These are phyloP conservation scores for Stichodactyla mertensii DNA, from an alignment of 64 coral and sea anemone genomes.

Conservation along the genomic window DNA sequence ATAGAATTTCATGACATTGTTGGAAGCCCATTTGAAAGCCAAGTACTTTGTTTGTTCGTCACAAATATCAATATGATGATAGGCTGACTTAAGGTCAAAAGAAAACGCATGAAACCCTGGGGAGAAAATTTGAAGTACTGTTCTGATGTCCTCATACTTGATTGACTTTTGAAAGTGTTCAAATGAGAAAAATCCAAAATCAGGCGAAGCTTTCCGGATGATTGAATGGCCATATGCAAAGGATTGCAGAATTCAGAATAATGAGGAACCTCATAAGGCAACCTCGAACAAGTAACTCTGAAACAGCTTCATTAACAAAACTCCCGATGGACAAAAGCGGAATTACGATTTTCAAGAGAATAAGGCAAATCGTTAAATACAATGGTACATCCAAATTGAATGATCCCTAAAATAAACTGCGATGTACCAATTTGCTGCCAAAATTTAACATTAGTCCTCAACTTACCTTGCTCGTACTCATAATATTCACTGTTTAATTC, in stretches of 20 bases:
- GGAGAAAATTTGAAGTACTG: neutral
- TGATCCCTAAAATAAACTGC: slow-evolving; percentile 37
- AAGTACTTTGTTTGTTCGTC: slow-evolving; percentile 10
- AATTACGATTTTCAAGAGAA: slow-evolving; percentile 51
- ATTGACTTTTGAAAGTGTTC: slow-evolving; percentile 46
- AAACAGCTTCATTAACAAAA: slow-evolving; percentile 46
- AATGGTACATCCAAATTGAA: slow-evolving; percentile 48
- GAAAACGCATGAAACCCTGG: neutral
- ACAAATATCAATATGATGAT: slow-evolving; percentile 24
- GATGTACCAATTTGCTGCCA: slow-evolving; percentile 7
- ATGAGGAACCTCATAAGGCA: slow-evolving; percentile 31
- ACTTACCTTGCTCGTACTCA: slow-evolving; percentile 28
- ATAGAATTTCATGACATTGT: slow-evolving; percentile 26
- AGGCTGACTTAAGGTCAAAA: slow-evolving; percentile 11
- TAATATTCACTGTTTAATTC: slow-evolving; percentile 3
- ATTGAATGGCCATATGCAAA: slow-evolving; percentile 50
- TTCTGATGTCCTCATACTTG: slow-evolving; percentile 31
- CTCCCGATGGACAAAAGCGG: neutral
- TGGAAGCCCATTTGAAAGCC: slow-evolving; percentile 19
- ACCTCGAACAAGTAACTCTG: slow-evolving; percentile 14
- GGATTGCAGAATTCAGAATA: slow-evolving; percentile 50
- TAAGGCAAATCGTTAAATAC: slow-evolving; percentile 2
- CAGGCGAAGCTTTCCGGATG: slow-evolving; percentile 46
- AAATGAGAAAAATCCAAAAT: slow-evolving; percentile 53
- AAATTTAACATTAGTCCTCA: neutral